A percentile compares a stretch with the other conserved stretches of the same genome.
phyloP scores from a whole-genome alignment of 2,113 vertebrate species.

The Psammodynastes pulverulentus region DNA sequence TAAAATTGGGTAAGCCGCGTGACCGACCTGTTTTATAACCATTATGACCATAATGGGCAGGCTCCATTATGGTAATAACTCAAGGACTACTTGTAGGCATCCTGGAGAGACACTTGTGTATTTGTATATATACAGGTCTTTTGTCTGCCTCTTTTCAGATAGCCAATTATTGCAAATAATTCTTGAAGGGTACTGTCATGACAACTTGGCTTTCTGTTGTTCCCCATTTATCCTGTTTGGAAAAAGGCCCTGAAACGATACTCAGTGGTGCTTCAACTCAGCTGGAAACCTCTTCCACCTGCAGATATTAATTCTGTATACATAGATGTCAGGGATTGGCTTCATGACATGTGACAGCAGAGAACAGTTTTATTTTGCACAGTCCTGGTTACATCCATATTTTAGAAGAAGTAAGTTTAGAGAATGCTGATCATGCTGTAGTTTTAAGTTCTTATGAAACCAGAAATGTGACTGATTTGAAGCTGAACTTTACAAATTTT shows the following conservation, averaged over 20 bases:
- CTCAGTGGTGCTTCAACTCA: not conserved
- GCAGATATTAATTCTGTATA: not conserved
- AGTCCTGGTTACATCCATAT: not conserved
- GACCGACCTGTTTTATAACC: not conserved
- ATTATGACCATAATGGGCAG: not conserved
- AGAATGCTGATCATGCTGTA: not conserved
- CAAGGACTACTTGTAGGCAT: not conserved
- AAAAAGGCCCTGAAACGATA: not conserved
- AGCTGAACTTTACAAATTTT: not conserved
- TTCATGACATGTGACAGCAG: not conserved
- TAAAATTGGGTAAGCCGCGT: not conserved
- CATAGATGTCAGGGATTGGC: not conserved
- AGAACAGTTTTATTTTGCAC: not conserved
- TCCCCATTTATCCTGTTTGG: not conserved
- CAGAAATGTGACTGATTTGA: not conserved
- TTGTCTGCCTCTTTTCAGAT: not conserved
- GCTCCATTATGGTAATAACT: not conserved
- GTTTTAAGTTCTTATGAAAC: not conserved
- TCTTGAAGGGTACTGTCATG: not conserved
- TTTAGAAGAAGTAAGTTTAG: not conserved
- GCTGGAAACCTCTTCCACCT: not conserved
- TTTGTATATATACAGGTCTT: not conserved
- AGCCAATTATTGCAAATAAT: not conserved
- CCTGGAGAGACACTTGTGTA: not conserved
- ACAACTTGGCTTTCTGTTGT: not conserved